phyloP scores from a whole-genome alignment of 2,888 invertebrate species.

The Parnassius glacialis region DNA sequence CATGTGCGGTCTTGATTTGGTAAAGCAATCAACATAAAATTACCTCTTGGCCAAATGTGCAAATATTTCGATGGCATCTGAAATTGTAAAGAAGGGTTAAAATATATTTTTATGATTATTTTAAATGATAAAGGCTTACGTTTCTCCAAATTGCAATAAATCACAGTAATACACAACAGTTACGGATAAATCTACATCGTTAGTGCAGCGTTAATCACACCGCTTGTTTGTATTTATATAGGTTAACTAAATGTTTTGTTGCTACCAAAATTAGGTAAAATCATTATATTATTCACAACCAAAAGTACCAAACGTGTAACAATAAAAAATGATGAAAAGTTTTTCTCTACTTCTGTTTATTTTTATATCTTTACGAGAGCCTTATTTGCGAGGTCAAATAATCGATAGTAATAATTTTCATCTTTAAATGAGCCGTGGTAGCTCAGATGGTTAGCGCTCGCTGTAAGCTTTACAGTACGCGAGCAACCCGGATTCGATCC shows the following conservation, averaged over 20 bases:
- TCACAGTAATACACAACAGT: constrained; percentile 29
- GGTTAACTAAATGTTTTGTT: constrained; percentile 14
- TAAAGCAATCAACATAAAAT: constrained; percentile 98
- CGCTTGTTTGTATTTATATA: constrained; percentile 21
- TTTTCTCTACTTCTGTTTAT: not conserved
- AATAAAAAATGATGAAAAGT: constrained; percentile 2
- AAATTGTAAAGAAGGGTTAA: constrained; percentile 77
- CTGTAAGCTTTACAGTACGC: too few relatives aligned
- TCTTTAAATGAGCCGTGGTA: too few relatives aligned
- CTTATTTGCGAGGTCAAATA: constrained; percentile 1
- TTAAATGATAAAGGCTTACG: not conserved
- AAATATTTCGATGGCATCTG: constrained; percentile 93
- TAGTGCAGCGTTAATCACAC: constrained; percentile 28
- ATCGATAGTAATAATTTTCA: constrained; percentile 1
- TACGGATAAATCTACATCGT: constrained; percentile 32
- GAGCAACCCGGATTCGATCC: too few relatives aligned
- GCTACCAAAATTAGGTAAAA: not conserved
- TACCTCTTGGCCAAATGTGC: constrained; percentile 98
- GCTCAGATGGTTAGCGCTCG: too few relatives aligned
- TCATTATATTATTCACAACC: constrained; percentile 19
- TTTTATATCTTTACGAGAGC: not conserved
- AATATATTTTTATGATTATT: constrained; percentile 13
- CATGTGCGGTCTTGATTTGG: constrained; percentile 96
- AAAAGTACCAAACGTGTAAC: not conserved
- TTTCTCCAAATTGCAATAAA: constrained; percentile 28